Base-by-base conservation (phyloP, 1,140 invertebrate species). In the Zophobas atratus region DNA sequence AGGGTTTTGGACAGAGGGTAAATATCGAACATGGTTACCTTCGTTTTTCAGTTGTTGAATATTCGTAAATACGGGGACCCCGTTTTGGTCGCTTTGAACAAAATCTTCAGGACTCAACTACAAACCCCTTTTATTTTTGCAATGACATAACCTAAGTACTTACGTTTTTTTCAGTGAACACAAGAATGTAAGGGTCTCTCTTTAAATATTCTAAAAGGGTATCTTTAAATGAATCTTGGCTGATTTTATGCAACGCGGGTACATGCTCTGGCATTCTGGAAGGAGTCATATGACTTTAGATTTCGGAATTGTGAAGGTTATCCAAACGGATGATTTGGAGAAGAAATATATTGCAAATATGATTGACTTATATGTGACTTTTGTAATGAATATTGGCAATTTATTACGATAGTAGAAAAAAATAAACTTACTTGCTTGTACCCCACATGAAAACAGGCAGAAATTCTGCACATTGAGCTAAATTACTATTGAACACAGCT, bases 31-130 rank as follows among this genome's bases (percentile, higher is more conserved):
- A 67, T 82, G 79, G 20, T 20, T 41, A n/a, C 56, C 76, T 34
- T 76, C 55, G 71, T 82, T 77, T 67, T 76, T 78, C 51, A 84
- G 53, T 67, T 82, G 60, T 2, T 77, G 76, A 53, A 86, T 51
- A 43, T 82, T 70, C 49, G 79, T 43, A 70, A 81, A 85, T 51
- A 79, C 39, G 20, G 49, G 74, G n/a, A 81, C 79, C 20, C 84
- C 84, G 56, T 71, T 74, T 55, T 36, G 49, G 76, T 85, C 82
- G 56, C 74, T 60, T 76, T 81, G 80, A 75, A 77, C 81, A 81
- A 87, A 86, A 82, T 87, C 86, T 84, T 87, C 86, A 55, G 85
- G 81, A 80, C 85, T 86, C 36, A 86, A 78, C 83, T 85, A 63
- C 43, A 83, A 85, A 39, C 57, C 6, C 48, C 32, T 75, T 57